phyloP scores from a whole-genome alignment of 2,797 vertebrate genomes.

The Ptychadena robeensis region DNA sequence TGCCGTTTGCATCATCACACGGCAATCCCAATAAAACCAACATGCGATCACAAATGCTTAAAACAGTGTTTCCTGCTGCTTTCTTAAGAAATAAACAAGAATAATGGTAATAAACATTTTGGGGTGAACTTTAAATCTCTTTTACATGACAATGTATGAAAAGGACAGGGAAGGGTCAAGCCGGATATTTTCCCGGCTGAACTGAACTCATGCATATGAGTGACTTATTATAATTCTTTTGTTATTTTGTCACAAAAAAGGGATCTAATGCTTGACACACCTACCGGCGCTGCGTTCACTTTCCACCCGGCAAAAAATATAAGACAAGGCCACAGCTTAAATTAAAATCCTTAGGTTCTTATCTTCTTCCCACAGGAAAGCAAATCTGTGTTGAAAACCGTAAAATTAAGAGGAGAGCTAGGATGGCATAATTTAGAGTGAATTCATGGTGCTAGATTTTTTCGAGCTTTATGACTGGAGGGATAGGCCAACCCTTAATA shows the following conservation, averaged over 20 bases:
- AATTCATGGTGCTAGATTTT: slow-evolving; percentile 82
- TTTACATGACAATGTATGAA: slow-evolving; percentile 23
- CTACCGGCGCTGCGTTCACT: slow-evolving; percentile 71
- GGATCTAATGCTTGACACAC: slow-evolving; percentile 74
- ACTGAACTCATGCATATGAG: slow-evolving; percentile 64
- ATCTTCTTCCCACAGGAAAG: slow-evolving; percentile 94
- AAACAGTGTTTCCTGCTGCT: slow-evolving; percentile 9
- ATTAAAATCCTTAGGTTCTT: slow-evolving; percentile 90
- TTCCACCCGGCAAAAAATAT: slow-evolving; percentile 77
- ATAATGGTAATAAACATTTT: slow-evolving; percentile 19
- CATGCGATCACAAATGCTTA: not conserved
- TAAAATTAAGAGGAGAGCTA: slow-evolving; percentile 93
- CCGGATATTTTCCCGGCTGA: slow-evolving; percentile 60
- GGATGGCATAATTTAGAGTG: slow-evolving; percentile 90
- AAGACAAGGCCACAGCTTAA: slow-evolving; percentile 87
- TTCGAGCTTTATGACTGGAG: slow-evolving; percentile 79
- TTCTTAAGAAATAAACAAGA: not conserved
- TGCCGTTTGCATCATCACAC: not conserved
- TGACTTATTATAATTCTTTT: slow-evolving; percentile 72
- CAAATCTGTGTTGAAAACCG: slow-evolving; percentile 95
- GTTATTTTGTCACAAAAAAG: slow-evolving; percentile 75
- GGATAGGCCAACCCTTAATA: slow-evolving; percentile 80
- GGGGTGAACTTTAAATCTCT: slow-evolving; percentile 20
- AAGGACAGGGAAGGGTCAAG: slow-evolving; percentile 47
- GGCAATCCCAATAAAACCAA: too few species aligned